phyloP scores from a whole-genome alignment of 2,113 vertebrate genomes.

The Oryzias curvinotus region DNA sequence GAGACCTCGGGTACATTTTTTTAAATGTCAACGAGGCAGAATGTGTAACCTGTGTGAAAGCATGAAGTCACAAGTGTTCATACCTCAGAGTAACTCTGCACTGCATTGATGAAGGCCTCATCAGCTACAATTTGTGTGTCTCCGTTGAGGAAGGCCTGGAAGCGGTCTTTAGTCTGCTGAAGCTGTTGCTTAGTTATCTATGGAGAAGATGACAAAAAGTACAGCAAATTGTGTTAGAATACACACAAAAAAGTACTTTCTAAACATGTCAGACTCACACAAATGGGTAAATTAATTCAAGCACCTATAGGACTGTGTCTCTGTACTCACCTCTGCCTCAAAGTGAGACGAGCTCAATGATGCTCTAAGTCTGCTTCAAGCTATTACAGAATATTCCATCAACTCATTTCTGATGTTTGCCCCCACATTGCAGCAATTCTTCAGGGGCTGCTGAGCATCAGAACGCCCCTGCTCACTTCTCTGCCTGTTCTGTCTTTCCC shows the following conservation, averaged over 20 bases:
- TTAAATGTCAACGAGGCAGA: too few relatives aligned
- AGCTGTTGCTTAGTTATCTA: conserved; percentile 98
- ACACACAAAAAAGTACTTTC: conserved; percentile 6
- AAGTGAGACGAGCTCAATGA: conserved; percentile 18
- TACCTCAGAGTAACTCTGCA: conserved; percentile 99
- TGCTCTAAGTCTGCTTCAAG: background rate
- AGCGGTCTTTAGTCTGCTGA: conserved; percentile 96
- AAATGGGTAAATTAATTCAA: background rate
- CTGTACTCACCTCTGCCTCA: conserved; percentile 10
- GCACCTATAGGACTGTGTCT: background rate
- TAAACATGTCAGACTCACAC: background rate
- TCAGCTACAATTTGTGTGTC: conserved; percentile 99
- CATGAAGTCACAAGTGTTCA: conserved; percentile 9
- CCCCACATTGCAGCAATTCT: conserved; percentile 9
- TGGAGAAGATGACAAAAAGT: conserved; percentile 50
- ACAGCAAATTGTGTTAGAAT: conserved; percentile 3
- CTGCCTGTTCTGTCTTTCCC: conserved; percentile 7
- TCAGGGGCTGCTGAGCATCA: conserved; percentile 7
- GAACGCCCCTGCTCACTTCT: too few relatives aligned
- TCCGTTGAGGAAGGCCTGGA: conserved; percentile 98
- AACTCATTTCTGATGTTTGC: conserved; percentile 16
- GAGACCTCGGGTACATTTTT: too few relatives aligned
- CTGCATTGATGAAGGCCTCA: conserved; percentile 99
- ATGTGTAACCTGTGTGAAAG: too few relatives aligned
- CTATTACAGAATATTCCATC: conserved; percentile 6